phyloP scores from a whole-genome alignment of 2,797 vertebrate species.

The Craterocephalus amniculus region DNA sequence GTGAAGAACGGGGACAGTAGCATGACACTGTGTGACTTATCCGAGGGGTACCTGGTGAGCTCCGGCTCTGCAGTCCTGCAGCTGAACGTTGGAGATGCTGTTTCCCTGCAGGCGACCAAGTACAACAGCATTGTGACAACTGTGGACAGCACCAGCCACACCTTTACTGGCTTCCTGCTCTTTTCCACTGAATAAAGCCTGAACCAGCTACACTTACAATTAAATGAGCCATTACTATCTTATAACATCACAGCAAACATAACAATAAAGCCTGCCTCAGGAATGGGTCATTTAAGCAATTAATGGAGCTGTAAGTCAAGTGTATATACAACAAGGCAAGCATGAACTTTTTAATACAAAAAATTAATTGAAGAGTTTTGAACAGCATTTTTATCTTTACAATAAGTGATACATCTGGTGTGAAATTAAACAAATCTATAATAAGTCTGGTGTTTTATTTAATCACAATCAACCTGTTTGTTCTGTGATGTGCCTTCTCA shows the following conservation, averaged over 20 bases:
- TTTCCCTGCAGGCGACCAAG: conserved; percentile 36
- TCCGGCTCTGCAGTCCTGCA: conserved; percentile 57
- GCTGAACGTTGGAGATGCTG: conserved; percentile 45
- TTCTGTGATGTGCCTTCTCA: too few relatives aligned
- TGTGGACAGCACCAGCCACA: conserved; percentile 36
- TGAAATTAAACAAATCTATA: neutral
- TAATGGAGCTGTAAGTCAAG: neutral
- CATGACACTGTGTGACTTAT: conserved; percentile 31
- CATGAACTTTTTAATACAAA: neutral
- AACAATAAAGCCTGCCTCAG: neutral
- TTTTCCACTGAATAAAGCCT: conserved; percentile 34
- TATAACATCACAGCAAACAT: neutral
- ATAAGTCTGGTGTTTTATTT: neutral
- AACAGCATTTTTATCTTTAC: neutral
- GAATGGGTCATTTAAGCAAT: neutral
- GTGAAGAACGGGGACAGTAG: conserved; percentile 28
- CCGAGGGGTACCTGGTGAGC: conserved; percentile 53
- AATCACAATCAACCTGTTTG: neutral
- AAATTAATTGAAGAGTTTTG: too few relatives aligned
- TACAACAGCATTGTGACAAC: conserved; percentile 18
- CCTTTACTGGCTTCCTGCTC: conserved; percentile 68
- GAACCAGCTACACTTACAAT: neutral
- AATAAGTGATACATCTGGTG: neutral
- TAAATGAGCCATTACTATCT: neutral
- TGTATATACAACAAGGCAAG: neutral